Evolutionary conservation across 2,888 invertebrate species (phyloP).

Genomic region (Phorcus lineatus): DNA sequence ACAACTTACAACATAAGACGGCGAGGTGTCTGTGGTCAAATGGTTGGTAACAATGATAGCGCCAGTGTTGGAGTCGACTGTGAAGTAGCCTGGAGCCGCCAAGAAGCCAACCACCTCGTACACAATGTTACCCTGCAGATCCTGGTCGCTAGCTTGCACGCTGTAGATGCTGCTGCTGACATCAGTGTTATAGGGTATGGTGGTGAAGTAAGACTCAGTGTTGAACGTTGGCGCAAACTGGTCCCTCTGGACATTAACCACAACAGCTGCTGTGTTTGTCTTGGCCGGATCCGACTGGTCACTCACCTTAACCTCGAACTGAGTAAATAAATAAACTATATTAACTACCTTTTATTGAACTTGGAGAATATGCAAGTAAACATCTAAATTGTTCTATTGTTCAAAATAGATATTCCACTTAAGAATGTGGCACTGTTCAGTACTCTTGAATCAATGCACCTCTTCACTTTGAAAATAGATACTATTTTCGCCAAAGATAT

Average conservation of each 20-base stretch:
- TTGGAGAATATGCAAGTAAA: no score
- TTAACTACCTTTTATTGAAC: no score
- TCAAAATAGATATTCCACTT: no score
- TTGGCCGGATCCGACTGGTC: slow-evolving; percentile 62
- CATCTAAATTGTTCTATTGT: no score
- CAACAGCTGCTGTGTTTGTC: slow-evolving; percentile 54
- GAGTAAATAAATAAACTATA: not conserved
- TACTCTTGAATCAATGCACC: no score
- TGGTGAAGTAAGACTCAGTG: slow-evolving; percentile 46
- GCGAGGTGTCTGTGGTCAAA: slow-evolving; percentile 50
- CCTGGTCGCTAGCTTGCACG: slow-evolving; percentile 49
- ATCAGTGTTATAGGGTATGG: slow-evolving; percentile 38
- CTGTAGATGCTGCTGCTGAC: slow-evolving; percentile 51
- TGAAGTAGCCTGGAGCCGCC: slow-evolving; percentile 62
- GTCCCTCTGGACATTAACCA: slow-evolving; percentile 58
- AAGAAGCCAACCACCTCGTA: slow-evolving; percentile 54
- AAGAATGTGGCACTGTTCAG: no score
- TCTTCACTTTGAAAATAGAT: no score
- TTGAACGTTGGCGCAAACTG: slow-evolving; percentile 46
- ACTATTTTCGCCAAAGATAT: no score
- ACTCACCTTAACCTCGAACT: slow-evolving; percentile 64
- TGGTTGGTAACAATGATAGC: slow-evolving; percentile 55
- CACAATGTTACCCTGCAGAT: slow-evolving; percentile 50
- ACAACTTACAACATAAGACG: slow-evolving; percentile 55
- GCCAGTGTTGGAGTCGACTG: slow-evolving; percentile 57